These are phyloP conservation scores for Epsilonema sp. DNA, from an alignment of 2,888 invertebrate species.

Conservation along the genomic window DNA sequence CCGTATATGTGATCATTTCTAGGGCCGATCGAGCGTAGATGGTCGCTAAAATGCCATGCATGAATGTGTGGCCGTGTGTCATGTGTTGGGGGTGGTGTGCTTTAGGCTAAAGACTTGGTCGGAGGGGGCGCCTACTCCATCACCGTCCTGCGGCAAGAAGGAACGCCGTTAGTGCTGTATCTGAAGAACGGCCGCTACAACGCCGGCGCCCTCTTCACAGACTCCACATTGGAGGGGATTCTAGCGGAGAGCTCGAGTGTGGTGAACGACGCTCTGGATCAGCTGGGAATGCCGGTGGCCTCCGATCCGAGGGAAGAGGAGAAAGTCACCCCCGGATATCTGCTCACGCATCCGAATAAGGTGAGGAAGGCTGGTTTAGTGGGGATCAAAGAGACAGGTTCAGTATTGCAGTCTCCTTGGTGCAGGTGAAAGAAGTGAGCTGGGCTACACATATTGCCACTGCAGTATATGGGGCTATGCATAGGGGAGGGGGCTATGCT, in stretches of 20 bases:
- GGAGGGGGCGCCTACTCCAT: slow-evolving; percentile 21
- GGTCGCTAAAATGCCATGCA: too few relatives aligned
- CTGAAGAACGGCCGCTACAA: slow-evolving; percentile 15
- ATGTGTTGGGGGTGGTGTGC: too few relatives aligned
- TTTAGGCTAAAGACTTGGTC: slow-evolving; percentile 19
- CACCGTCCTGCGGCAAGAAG: slow-evolving; percentile 17
- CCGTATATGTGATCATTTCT: too few relatives aligned
- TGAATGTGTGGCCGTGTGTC: too few relatives aligned
- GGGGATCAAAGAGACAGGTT: too few relatives aligned
- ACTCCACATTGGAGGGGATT: slow-evolving; percentile 19
- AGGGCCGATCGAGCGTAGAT: too few relatives aligned
- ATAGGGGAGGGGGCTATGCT: too few relatives aligned
- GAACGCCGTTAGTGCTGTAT: slow-evolving; percentile 23
- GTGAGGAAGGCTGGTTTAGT: too few relatives aligned
- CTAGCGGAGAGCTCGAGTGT: slow-evolving; percentile 8
- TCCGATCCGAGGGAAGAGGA: neutral
- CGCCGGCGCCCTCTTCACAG: slow-evolving; percentile 25
- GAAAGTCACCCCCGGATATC: slow-evolving; percentile 6
- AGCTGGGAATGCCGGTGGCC: slow-evolving; percentile 10
- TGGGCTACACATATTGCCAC: too few relatives aligned
- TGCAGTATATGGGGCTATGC: too few relatives aligned
- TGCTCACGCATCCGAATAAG: slow-evolving; percentile 2
- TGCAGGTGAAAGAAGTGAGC: too few relatives aligned
- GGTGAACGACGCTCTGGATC: slow-evolving; percentile 12
- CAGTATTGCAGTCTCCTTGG: too few relatives aligned